Conservation (phyloP, 2,113 vertebrate species). For the Centropus bengalensis region DNA sequence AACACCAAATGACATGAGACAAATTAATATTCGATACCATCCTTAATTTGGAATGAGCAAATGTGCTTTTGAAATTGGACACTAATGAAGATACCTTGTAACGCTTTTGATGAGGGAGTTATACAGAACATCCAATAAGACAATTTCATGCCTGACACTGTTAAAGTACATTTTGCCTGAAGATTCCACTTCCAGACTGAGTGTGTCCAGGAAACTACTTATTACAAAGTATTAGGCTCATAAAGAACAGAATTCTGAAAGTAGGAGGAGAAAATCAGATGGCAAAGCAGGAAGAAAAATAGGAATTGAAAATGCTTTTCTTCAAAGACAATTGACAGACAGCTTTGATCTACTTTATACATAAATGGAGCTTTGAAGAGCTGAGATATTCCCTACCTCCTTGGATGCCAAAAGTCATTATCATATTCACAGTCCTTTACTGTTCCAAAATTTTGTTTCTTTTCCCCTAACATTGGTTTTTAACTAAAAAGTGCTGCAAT, state of each 20-base stretch:
- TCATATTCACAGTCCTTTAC: not conserved
- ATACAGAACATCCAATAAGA: not conserved
- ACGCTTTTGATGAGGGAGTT: not conserved
- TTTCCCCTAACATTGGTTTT: not conserved
- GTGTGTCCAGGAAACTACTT: not conserved
- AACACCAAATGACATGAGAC: not conserved
- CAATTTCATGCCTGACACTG: not conserved
- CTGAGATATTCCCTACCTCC: slow-evolving; percentile 40
- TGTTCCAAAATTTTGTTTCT: not conserved
- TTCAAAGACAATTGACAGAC: slow-evolving; percentile 52
- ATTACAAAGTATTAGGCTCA: not conserved
- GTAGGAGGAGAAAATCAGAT: slow-evolving; percentile 1
- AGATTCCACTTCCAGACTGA: not conserved
- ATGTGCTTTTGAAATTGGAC: not conserved
- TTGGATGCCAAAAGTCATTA: slow-evolving; percentile 53
- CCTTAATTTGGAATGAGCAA: not conserved
- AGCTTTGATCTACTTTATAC: slow-evolving; percentile 49
- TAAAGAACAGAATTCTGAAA: not conserved
- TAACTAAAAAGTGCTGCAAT: slow-evolving; percentile 43
- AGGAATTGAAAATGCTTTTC: not conserved
- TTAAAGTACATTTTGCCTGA: not conserved
- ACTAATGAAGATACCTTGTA: not conserved
- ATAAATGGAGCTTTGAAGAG: slow-evolving; percentile 57
- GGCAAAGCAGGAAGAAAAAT: not conserved
- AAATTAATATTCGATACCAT: not conserved